These are phyloP conservation scores for Eulemur macaco DNA, from an alignment of 2,113 vertebrate species.

Conservation along the genomic window DNA sequence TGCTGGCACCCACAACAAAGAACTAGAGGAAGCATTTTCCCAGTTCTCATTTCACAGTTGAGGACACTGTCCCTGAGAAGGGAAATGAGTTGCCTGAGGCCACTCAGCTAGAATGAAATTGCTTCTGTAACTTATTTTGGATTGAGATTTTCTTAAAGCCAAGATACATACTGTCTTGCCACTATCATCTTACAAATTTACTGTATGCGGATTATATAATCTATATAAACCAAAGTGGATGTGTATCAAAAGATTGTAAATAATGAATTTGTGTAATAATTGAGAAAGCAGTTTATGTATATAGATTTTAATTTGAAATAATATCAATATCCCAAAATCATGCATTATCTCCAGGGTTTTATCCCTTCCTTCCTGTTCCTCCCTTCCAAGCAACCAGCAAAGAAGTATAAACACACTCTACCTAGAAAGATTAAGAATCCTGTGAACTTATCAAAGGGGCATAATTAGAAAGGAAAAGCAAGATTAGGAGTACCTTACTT, in stretches of 20 bases:
- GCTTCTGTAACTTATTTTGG: neutral
- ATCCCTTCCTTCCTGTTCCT: neutral
- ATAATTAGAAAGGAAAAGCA: constrained; percentile 32
- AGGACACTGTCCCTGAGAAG: neutral
- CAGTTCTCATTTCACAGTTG: neutral
- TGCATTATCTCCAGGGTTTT: neutral
- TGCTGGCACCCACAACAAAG: neutral
- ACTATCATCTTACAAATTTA: neutral
- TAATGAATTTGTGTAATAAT: neutral
- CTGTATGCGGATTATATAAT: neutral
- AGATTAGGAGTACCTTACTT: neutral
- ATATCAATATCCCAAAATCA: neutral
- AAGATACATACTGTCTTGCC: neutral
- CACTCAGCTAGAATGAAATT: neutral
- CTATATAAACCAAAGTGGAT: neutral
- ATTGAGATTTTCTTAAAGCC: neutral
- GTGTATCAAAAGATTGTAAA: neutral
- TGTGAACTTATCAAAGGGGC: neutral
- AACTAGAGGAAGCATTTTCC: neutral
- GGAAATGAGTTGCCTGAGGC: neutral
- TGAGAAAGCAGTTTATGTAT: neutral
- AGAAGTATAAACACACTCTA: neutral
- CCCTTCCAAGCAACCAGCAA: neutral
- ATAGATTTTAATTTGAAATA: constrained; percentile 12
- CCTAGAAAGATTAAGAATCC: neutral